Evolutionary conservation across 1,140 invertebrate genomes (phyloP).

Genomic region (Piezodorus guildinii): DNA sequence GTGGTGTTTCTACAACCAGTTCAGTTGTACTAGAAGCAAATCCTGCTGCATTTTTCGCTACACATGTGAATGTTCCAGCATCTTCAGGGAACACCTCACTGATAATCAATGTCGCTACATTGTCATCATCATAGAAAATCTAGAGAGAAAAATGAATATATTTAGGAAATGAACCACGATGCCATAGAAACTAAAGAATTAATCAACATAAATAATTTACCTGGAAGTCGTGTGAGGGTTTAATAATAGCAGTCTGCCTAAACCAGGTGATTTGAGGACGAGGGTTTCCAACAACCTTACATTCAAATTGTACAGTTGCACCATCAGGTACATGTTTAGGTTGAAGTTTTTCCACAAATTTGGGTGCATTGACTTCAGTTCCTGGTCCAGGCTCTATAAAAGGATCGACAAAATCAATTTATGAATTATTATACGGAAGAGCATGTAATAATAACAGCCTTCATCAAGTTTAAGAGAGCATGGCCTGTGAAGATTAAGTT

Average conservation of each 20-base stretch:
- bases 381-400: conserved; percentile 60
- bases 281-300: conserved; percentile 78
- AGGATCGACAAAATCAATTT: not conserved
- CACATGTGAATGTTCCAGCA: conserved; percentile 89
- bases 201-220: conserved; percentile 27
- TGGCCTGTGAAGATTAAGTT: too few species aligned
- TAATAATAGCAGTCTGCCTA: conserved; percentile 81
- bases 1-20: conserved; percentile 69
- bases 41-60: conserved; percentile 89
- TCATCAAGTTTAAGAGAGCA: too few species aligned
- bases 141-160: conserved; percentile 35
- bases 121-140: conserved; percentile 86
- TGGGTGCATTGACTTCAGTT: conserved; percentile 65
- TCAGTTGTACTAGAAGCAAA: conserved; percentile 86
- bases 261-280: conserved; percentile 91
- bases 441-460: too few species aligned
- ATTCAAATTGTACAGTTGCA: conserved; percentile 78
- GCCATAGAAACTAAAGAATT: not conserved
- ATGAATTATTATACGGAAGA: not conserved
- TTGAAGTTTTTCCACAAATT: conserved; percentile 74
- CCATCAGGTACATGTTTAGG: conserved; percentile 74
- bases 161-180: not conserved
- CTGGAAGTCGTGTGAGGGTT: conserved; percentile 74
- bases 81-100: conserved; percentile 95
- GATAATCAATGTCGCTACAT: conserved; percentile 83